Conservation (phyloP, 1,140 invertebrate genomes). For the Mactra quadrangularis region DNA sequence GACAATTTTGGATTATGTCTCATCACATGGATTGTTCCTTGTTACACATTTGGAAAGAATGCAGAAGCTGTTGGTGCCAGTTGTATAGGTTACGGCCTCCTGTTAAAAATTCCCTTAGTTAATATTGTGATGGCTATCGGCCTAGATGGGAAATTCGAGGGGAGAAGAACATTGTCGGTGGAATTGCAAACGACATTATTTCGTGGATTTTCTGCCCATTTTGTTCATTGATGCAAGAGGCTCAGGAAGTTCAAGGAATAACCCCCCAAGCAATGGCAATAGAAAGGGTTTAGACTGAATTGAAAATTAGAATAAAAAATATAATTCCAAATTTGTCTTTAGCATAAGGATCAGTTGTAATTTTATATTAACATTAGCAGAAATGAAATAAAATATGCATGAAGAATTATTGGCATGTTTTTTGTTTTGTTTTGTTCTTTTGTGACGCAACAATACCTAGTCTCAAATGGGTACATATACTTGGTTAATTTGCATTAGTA, state of each 20-base stretch:
- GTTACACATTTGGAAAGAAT: slow-evolving; percentile 81
- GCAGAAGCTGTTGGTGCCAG: slow-evolving; percentile 80
- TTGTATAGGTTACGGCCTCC: slow-evolving; percentile 76
- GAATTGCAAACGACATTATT: slow-evolving; percentile 74
- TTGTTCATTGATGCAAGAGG: slow-evolving; percentile 79
- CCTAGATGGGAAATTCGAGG: slow-evolving; percentile 81
- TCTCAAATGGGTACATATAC: too few relatives aligned
- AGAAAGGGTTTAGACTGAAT: background rate
- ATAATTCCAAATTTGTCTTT: too few relatives aligned
- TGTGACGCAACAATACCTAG: too few relatives aligned
- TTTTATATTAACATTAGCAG: too few relatives aligned
- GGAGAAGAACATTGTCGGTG: slow-evolving; percentile 74
- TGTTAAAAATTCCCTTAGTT: slow-evolving; percentile 72
- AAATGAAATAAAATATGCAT: too few relatives aligned
- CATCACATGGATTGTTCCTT: slow-evolving; percentile 79
- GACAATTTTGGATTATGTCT: slow-evolving; percentile 80
- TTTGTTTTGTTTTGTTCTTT: too few relatives aligned
- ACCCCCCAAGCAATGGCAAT: slow-evolving; percentile 7
- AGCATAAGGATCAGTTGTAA: too few relatives aligned
- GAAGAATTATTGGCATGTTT: too few relatives aligned
- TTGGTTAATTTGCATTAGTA: too few relatives aligned
- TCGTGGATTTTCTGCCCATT: slow-evolving; percentile 73
- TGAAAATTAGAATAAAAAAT: too few relatives aligned
- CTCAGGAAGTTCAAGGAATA: slow-evolving; percentile 75
- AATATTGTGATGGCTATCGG: slow-evolving; percentile 69